These are phyloP conservation scores for Tetranychus cinnabarinus DNA, from an alignment of 1,140 invertebrate genomes.

Conservation along the genomic window DNA sequence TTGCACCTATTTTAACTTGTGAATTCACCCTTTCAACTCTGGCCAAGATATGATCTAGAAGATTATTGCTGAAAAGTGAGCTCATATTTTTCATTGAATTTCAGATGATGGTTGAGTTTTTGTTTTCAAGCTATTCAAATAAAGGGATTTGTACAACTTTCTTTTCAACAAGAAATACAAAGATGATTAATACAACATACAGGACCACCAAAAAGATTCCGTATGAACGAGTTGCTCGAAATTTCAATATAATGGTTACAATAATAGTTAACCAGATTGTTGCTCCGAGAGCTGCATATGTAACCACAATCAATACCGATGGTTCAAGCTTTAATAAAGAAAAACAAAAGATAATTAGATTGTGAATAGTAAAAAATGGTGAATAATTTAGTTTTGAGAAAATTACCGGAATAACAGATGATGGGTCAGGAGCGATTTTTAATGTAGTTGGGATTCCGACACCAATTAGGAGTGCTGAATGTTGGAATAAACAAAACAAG, in stretches of 20 bases:
- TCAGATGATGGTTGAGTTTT: neutral
- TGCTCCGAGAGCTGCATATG: slow-evolving; percentile 21
- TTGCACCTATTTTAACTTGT: too few species aligned
- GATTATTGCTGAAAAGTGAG: neutral
- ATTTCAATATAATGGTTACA: slow-evolving; percentile 17
- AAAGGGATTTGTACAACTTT: neutral
- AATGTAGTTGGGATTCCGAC: slow-evolving; percentile 30
- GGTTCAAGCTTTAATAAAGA: slow-evolving; percentile 18
- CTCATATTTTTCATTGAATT: neutral
- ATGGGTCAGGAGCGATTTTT: slow-evolving; percentile 20
- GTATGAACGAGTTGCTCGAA: slow-evolving; percentile 14
- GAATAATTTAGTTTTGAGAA: neutral
- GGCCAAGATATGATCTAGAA: neutral
- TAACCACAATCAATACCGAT: slow-evolving; percentile 17
- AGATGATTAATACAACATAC: slow-evolving; percentile 8
- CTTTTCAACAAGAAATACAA: slow-evolving; percentile 8
- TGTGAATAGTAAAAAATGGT: neutral
- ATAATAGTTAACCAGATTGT: slow-evolving; percentile 22
- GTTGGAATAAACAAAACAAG: neutral
- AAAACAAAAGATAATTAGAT: slow-evolving; percentile 13
- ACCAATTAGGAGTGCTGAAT: slow-evolving; percentile 27
- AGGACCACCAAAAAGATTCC: slow-evolving; percentile 9
- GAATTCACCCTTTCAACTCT: too few species aligned
- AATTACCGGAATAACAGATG: slow-evolving; percentile 11
- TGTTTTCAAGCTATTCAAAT: neutral